A percentile compares a stretch with the other conserved stretches of the same genome.
Evolutionary conservation across 2,888 invertebrate genomes (phyloP).

Genomic region (Acholoe squamosa): DNA sequence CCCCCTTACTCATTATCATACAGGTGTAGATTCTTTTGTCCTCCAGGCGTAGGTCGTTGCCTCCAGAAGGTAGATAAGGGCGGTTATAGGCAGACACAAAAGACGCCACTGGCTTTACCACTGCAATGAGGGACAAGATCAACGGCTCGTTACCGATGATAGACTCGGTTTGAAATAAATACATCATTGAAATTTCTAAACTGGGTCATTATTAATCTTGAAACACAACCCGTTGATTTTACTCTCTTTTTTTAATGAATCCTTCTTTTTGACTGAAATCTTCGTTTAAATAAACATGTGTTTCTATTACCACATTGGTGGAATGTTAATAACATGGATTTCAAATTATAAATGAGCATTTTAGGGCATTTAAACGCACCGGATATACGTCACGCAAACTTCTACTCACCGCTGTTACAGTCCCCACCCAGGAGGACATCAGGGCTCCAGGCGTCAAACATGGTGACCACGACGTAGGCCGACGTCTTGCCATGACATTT

Average conservation of each 20-base stretch:
- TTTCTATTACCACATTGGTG: too few species aligned
- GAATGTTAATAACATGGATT: too few species aligned
- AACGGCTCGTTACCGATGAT: too few species aligned
- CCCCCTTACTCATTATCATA: neutral
- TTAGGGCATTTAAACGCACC: too few species aligned
- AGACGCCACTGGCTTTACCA: neutral
- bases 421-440: neutral
- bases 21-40: neutral
- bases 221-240: too few species aligned
- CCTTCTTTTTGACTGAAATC: too few species aligned
- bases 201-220: too few species aligned
- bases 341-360: too few species aligned
- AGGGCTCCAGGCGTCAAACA: neutral
- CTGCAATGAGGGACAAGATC: neutral
- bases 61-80: neutral
- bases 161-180: too few species aligned
- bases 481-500: neutral
- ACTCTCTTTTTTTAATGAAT: too few species aligned
- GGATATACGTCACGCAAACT: neutral
- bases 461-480: neutral
- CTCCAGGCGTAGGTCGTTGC: neutral
- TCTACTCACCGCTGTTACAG: neutral
- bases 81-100: constrained; percentile 2
- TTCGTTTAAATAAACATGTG: too few species aligned
- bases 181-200: neutral